phyloP scores from a whole-genome alignment of 2,888 invertebrate species.

The Drosophila putrida region DNA sequence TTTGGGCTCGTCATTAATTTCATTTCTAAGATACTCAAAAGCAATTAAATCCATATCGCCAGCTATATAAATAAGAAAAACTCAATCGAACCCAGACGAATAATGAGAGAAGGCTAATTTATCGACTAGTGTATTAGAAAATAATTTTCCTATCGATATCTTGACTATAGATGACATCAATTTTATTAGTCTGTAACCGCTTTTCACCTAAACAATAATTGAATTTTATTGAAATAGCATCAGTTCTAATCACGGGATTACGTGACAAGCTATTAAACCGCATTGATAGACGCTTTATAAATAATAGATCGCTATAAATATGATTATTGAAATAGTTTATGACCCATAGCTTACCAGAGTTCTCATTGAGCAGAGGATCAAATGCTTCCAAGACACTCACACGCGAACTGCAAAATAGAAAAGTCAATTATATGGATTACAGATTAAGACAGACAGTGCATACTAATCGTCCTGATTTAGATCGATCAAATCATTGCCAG shows the following conservation, averaged over 20 bases:
- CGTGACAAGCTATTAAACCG: constrained; percentile 25
- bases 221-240: constrained; percentile 16
- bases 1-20: too few species aligned
- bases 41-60: too few species aligned
- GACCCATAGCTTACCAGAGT: constrained; percentile 77
- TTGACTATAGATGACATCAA: neutral
- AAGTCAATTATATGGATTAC: neutral
- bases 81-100: neutral
- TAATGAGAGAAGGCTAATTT: neutral
- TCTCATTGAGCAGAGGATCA: constrained; percentile 91
- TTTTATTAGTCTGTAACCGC: constrained; percentile 13
- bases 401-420: constrained; percentile 78
- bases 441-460: constrained; percentile 43
- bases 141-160: neutral
- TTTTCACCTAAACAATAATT: constrained; percentile 2
- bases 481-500: constrained; percentile 84
- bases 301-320: neutral
- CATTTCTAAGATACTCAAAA: too few species aligned
- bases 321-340: neutral
- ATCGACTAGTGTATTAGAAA: neutral
- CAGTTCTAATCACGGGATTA: constrained; percentile 18
- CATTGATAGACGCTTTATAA: constrained; percentile 15
- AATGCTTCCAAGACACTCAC: constrained; percentile 92
- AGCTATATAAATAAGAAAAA: neutral
- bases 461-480: constrained; percentile 84